Conservation (phyloP, 1,140 invertebrate genomes). For the Drosophila tropicalis region DNA sequence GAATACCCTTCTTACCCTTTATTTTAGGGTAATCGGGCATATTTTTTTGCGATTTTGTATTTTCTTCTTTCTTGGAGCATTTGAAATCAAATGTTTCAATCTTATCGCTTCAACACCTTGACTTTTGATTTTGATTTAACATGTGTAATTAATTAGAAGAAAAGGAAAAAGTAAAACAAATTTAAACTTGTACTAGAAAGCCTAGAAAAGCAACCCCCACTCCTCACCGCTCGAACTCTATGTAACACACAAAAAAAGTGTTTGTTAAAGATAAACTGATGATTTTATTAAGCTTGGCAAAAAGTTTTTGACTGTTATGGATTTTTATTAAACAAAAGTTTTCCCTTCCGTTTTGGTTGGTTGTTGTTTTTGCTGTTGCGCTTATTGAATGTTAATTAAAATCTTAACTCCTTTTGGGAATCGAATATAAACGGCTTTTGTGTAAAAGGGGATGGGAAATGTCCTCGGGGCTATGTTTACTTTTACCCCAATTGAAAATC, state of each 20-base stretch:
- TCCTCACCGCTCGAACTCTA: too few relatives aligned
- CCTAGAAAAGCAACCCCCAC: not conserved
- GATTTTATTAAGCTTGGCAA: slow-evolving; percentile 50
- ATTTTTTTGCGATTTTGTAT: slow-evolving; percentile 18
- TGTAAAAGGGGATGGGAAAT: not conserved
- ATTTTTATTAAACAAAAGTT: slow-evolving; percentile 58
- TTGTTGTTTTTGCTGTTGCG: slow-evolving; percentile 41
- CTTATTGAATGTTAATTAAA: slow-evolving; percentile 57
- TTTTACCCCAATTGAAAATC: slow-evolving; percentile 6
- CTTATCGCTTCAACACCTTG: slow-evolving; percentile 60
- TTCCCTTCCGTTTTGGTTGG: not conserved
- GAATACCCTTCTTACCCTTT: too few relatives aligned
- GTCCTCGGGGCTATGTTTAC: slow-evolving; percentile 24
- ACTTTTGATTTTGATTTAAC: slow-evolving; percentile 60
- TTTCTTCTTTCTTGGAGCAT: slow-evolving; percentile 18
- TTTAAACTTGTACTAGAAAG: slow-evolving; percentile 27
- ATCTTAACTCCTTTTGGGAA: slow-evolving; percentile 38
- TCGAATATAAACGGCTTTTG: not conserved
- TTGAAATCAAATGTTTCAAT: slow-evolving; percentile 61
- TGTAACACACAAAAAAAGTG: not conserved
- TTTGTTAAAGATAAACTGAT: slow-evolving; percentile 55
- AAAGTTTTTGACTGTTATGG: slow-evolving; percentile 46
- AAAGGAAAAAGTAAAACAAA: slow-evolving; percentile 24
- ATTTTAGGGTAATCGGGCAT: too few relatives aligned
- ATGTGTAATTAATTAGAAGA: slow-evolving; percentile 68